phyloP scores from a whole-genome alignment of 2,888 invertebrate genomes.

The Rhagonycha lutea region DNA sequence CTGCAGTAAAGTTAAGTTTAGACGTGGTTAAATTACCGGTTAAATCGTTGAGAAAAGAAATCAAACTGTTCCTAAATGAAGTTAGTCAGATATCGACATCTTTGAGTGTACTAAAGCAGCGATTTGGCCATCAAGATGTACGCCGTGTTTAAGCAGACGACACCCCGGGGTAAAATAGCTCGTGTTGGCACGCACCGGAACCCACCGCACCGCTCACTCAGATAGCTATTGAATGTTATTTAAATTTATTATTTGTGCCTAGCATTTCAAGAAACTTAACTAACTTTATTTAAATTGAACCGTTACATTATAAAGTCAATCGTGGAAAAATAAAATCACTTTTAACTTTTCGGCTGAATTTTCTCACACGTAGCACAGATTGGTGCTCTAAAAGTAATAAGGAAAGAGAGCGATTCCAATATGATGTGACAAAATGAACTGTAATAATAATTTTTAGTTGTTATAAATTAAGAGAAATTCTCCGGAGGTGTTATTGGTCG shows the following conservation, averaged over 20 bases:
- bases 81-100: conserved; percentile 51
- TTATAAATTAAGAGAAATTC: background rate
- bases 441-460: background rate
- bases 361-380: background rate
- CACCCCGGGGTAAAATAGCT: conserved; percentile 54
- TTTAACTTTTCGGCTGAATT: background rate
- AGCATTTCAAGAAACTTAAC: conserved; percentile 33
- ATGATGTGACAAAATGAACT: background rate
- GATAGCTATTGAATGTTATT: conserved; percentile 47
- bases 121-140: conserved; percentile 56
- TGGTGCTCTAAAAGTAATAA: background rate
- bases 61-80: conserved; percentile 45
- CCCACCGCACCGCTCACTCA: conserved; percentile 40
- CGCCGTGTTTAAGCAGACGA: conserved; percentile 54
- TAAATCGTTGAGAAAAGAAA: conserved; percentile 28
- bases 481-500: too few relatives aligned
- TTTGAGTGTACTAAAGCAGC: conserved; percentile 50
- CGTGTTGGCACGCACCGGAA: conserved; percentile 50
- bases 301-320: conserved; percentile 3
- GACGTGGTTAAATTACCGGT: conserved; percentile 25
- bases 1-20: conserved; percentile 8
- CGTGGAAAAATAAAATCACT: background rate
- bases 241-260: conserved; percentile 42
- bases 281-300: conserved; percentile 19
- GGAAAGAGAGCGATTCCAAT: background rate